Evolutionary conservation across 2,888 invertebrate species (phyloP).

Genomic region (Volucella bombylans): DNA sequence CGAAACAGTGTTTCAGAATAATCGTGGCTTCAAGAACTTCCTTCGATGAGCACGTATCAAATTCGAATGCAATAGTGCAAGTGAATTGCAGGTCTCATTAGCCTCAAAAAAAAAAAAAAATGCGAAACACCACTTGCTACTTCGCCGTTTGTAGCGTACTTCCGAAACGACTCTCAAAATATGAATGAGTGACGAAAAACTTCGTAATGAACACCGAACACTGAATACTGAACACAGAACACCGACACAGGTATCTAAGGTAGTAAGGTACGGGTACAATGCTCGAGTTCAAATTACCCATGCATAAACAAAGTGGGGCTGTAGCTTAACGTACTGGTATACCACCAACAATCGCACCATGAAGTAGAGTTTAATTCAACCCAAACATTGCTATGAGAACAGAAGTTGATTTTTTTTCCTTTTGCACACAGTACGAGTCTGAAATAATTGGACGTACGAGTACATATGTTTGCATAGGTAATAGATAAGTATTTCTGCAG

Average conservation of each 20-base stretch:
- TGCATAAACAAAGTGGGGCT: constrained; percentile 67
- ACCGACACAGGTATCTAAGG: constrained; percentile 59
- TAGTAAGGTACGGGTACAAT: constrained; percentile 34
- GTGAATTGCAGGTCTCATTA: constrained; percentile 43
- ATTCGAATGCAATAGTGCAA: constrained; percentile 58
- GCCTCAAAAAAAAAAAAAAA: constrained; percentile 6
- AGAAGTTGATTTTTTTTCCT: not conserved
- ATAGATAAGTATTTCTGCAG: too few relatives aligned
- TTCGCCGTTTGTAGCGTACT: constrained; percentile 40
- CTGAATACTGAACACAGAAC: too few relatives aligned
- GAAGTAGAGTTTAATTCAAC: constrained; percentile 54
- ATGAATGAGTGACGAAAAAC: constrained; percentile 63
- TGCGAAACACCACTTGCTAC: constrained; percentile 31
- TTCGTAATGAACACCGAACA: constrained; percentile 57
- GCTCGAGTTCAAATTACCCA: constrained; percentile 71
- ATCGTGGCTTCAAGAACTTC: constrained; percentile 4
- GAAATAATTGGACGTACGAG: constrained; percentile 17
- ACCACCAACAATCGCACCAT: constrained; percentile 55
- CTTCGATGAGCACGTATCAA: constrained; percentile 31
- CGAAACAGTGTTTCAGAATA: too few relatives aligned
- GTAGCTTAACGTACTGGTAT: constrained; percentile 36
- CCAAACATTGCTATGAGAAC: constrained; percentile 23
- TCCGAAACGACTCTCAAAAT: constrained; percentile 59
- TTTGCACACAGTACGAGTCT: constrained; percentile 41
- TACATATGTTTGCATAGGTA: too few relatives aligned